Evolutionary conservation across 2,888 invertebrate species (phyloP), one percentile per base, ranked within the genome.

Genomic region (Diaprepes abbreviatus): DNA sequence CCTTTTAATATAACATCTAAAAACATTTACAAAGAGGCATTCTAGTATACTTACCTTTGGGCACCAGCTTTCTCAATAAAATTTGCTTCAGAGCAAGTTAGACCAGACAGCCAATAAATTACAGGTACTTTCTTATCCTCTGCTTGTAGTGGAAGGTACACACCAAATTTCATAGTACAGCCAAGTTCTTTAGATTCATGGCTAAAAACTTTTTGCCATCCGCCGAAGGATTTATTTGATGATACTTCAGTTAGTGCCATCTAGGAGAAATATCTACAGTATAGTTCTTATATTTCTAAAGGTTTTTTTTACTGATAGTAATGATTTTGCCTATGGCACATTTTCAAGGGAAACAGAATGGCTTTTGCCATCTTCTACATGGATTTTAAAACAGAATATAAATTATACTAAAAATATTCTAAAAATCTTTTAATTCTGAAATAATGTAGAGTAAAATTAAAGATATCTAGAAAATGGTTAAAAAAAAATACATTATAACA

Each of bases 31-130:
- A n/a, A n/a, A n/a, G n/a, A n/a, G n/a, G n/a, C n/a, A n/a, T n/a
- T 10, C 55, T 50, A 12, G 17, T 58, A 12, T 24, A 3, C 54
- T 19, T 6, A 71, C 85, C 89, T 89, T 86, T 99, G 99, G 71
- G 94, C 93, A n/a, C 97, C 98, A 48, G 96, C 91, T 85, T 99
- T 99, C 57, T 93, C 91, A 73, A 97, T 92, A 80, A 98, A 97
- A 86, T 99, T 99, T 79, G 94, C 92, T 83, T 99, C 98, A 9
- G 91, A 95, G 83, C 98, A 98, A 0, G 94, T 94, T 28, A 98
- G 86, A 0, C 98, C 97, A 36, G 97, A 97, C 0, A 98, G 86
- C 88, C 92, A 98, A 82, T 95, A 97, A 9, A 98, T 87, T 0
- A 95, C 93, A 1, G 97, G 96, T 31, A 93, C 85, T 76, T 87